Evolutionary conservation across 2,113 vertebrate genomes (phyloP), one percentile per base, ranked within the genome.

Genomic region (Mystacornis crossleyi): DNA sequence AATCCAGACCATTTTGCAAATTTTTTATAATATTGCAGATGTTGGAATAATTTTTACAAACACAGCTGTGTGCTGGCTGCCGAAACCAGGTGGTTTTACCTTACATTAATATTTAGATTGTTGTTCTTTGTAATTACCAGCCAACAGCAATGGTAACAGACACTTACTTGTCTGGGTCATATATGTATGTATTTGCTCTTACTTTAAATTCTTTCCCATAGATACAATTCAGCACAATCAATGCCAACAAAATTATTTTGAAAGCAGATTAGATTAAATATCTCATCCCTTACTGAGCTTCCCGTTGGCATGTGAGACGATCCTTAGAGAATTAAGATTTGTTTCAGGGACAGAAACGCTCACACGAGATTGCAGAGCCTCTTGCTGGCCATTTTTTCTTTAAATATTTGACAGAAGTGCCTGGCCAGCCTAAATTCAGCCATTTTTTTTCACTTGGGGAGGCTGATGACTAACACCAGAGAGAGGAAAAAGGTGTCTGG

Each of bases 161-260:
- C 75, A 34, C 67, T 81, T 36, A 33, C 42, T 87, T 73, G 60
- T 42, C 81, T 81, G 67, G 71, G 31, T 90, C 71, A 15, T 88
- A 17, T 50, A 81, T 62, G 51, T 77, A 50, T 86, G 38, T 77
- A 50, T 92, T 88, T 95, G 51, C 53, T 95, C 72, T 90, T 79
- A 17, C 67, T 93, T 93, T 70, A 80, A 91, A 85, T 95, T 95
- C 81, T 92, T 95, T 94, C 95, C 81, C 85, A 88, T 88, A 77
- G 93, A 89, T 91, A 87, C 79, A 85, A 73, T 91, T 94, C 71
- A 87, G 51, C 51, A 25, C 85, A 86, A 89, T 96, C 93, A 86
- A 82, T 95, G 93, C 87, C 93, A 96, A 96, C 81, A 90, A 90
- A 80, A 95, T 94, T 93, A 90, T 96, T 96, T 90, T 94, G 90